phyloP scores from a whole-genome alignment of 1,140 invertebrate species.

The Aleiodes sp. region DNA sequence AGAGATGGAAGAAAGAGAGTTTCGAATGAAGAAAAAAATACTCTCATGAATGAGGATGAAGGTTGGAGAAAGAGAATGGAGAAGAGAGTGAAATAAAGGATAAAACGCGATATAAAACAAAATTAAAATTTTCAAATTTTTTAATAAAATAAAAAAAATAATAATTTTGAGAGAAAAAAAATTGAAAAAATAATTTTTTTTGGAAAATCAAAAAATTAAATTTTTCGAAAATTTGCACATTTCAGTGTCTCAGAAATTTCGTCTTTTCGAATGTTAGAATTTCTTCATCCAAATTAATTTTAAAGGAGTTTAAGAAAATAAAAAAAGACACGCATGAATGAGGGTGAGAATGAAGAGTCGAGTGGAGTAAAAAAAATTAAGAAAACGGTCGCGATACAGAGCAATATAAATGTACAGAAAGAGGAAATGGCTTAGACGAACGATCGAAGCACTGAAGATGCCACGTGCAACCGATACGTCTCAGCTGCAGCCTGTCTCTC shows the following conservation, averaged over 20 bases:
- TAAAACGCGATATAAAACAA: conserved; percentile 24
- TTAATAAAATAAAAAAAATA: too few relatives aligned
- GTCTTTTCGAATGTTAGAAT: too few relatives aligned
- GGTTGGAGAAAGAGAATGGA: conserved; percentile 33
- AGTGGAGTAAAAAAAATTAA: conserved; percentile 27
- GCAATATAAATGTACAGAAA: conserved; percentile 38
- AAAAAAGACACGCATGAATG: too few relatives aligned
- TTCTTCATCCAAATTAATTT: too few relatives aligned
- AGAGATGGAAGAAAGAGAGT: not conserved
- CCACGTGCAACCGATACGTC: conserved; percentile 62
- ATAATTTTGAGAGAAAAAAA: too few relatives aligned
- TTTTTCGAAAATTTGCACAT: too few relatives aligned
- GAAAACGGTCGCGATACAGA: conserved; percentile 24
- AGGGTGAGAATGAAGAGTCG: conserved; percentile 28
- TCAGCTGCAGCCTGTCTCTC: conserved; percentile 42
- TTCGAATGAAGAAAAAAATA: not conserved
- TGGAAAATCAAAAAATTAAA: too few relatives aligned
- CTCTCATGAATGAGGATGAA: conserved; percentile 1
- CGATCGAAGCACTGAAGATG: conserved; percentile 46
- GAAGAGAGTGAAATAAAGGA: conserved; percentile 21
- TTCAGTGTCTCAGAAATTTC: too few relatives aligned
- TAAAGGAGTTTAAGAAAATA: too few relatives aligned
- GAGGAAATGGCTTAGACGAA: conserved; percentile 52
- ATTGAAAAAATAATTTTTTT: too few relatives aligned
- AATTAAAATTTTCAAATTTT: too few relatives aligned